Base-by-base conservation (phyloP, 2,888 invertebrate species). In the Agriopis aurantiaria region DNA sequence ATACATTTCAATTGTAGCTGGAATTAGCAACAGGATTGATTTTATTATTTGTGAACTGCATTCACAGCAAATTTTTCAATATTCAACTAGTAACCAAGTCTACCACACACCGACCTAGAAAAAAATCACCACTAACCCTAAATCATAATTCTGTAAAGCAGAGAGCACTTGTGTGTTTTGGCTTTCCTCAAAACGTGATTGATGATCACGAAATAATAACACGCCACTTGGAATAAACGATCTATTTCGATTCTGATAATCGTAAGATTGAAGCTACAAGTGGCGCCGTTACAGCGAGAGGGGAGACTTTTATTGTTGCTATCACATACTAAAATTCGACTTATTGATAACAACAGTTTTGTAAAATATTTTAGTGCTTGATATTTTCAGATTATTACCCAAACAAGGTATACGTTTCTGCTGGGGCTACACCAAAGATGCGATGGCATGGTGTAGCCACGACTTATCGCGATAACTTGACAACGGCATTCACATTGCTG, bases 151-250 rank as follows among this genome's bases (percentile, higher is more conserved):
- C 12, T 58, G 17, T 46, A 40, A 58, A 58, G 0, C 33, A 46
- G 33, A 23, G 8, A 46, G 46, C 46, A 41, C 41, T 57, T 58
- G 59, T 41, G 48, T 46, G 17, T 60, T 49, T 71, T 63, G 10
- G 56, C 5, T 67, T 40, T 52, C 52, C 51, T 59, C 33, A 48
- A 46, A 65, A 52, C 45, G 14, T 46, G 58, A 65, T 46, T 7
- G 33, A 65, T 33, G 33, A 65, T 57, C n/a, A 23, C 56, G 43
- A 59, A 51, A 57, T 52, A 61, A 51, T 57, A 69, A 55, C 59
- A 33, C 33, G 40, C 52, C 58, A 41, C 43, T 70, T 58, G 53
- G 49, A 64, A 69, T 65, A 62, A 57, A 56, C 60, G 49, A 61
- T 52, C 53, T 52, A 61, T 65, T 64, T 53, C 23, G 46, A 41